These are phyloP conservation scores for Platycheirus albimanus DNA, from an alignment of 2,888 invertebrate genomes.

Conservation along the genomic window DNA sequence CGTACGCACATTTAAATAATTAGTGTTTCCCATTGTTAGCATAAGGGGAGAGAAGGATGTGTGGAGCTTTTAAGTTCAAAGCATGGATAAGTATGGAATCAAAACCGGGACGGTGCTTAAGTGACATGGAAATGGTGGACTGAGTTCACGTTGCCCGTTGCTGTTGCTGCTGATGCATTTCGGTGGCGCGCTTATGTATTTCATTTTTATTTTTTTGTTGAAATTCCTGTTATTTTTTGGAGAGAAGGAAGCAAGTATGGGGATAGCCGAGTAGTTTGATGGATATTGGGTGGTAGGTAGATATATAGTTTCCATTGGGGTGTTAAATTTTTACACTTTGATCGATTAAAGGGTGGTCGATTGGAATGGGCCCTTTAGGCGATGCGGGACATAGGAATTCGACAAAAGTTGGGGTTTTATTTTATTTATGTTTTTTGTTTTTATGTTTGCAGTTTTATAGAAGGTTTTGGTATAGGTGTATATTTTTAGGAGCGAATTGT, in stretches of 20 bases:
- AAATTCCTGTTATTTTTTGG: constrained; percentile 26
- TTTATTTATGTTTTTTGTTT: constrained; percentile 19
- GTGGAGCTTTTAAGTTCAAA: not conserved
- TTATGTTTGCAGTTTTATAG: constrained; percentile 8
- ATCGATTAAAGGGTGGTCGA: constrained; percentile 67
- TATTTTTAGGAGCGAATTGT: constrained; percentile 53
- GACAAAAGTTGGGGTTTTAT: constrained; percentile 46
- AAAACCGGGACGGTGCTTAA: constrained; percentile 37
- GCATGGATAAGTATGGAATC: constrained; percentile 22
- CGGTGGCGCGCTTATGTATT: constrained; percentile 56
- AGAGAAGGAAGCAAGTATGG: not conserved
- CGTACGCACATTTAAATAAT: constrained; percentile 74
- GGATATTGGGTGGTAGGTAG: constrained; percentile 3
- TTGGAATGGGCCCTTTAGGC: constrained; percentile 38
- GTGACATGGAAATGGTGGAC: constrained; percentile 34
- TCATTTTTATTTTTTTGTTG: constrained; percentile 62
- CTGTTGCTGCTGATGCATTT: constrained; percentile 4
- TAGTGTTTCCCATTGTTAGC: constrained; percentile 71
- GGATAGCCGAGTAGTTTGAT: constrained; percentile 19
- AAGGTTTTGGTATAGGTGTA: constrained; percentile 3
- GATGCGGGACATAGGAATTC: constrained; percentile 62
- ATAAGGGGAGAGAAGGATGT: constrained; percentile 5
- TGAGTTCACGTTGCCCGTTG: constrained; percentile 25
- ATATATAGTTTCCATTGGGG: constrained; percentile 19
- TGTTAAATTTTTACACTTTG: constrained; percentile 68